Evolutionary conservation across 2,797 vertebrate genomes (phyloP), one percentile per base, ranked within the genome.

Genomic region (Notolepis coatsorum): DNA sequence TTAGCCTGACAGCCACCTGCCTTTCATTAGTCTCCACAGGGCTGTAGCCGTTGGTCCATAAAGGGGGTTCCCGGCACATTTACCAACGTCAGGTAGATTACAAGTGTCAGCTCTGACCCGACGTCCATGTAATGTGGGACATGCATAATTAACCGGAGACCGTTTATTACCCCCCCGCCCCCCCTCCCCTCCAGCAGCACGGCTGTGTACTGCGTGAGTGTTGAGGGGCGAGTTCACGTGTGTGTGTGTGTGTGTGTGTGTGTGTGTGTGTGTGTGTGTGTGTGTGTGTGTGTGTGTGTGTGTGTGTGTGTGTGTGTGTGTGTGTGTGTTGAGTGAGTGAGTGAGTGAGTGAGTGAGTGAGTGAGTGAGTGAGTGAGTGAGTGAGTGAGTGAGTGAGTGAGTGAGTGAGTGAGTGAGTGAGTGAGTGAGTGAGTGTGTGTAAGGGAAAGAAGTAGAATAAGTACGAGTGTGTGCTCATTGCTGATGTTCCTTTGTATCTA

Each of bases 1-100:
- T n/a, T n/a, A n/a, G 60, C 71, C 77, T 76, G 7, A 73, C 80
- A 56, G 79, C 78, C 86, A 85, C 81, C 82, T 84, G 86, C 71
- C 73, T 71, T 56, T 61, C 75, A 76, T 6, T 47, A 74, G 75
- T 68, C 84, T 67, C 80, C 33, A 63, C 74, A 65, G 87, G 53
- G 73, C 74, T 15, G 71, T 77, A 73, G 71, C 71, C 71, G 66
- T 75, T 65, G 73, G 43, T 79, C 82, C 75, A 73, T 68, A 84
- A 82, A 79, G 35, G 35, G 21, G 8, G 13, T 24, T 17, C 35
- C 27, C 24, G 47, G 21, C 24, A 24, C 20, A 4, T 42, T 53
- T 23, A 45, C 28, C 13, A 6, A 50, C 39, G 68, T 69, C 15
- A 28, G 62, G 80, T 75, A 83, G 84, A 84, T 88, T 69, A 89